Evolutionary conservation across 2,888 invertebrate genomes (phyloP).

Genomic region (Monoplex corrugatus): DNA sequence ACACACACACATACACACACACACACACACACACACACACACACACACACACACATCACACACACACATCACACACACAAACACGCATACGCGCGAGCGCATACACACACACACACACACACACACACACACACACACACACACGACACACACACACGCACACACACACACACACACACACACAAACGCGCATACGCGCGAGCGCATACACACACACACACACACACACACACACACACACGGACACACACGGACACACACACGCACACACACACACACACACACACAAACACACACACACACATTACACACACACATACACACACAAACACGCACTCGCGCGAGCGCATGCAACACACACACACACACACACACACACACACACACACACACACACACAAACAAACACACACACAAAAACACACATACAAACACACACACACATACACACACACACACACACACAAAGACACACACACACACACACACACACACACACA

Average conservation of each 20-base stretch:
- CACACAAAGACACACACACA: background rate
- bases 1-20: conserved; percentile 24
- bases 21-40: conserved; percentile 17
- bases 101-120: background rate
- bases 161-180: conserved; percentile 17
- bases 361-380: background rate
- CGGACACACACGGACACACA: too few relatives aligned
- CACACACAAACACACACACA: too few relatives aligned
- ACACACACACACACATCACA: background rate
- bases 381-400: background rate
- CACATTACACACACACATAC: too few relatives aligned
- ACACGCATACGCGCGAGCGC: background rate
- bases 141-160: conserved; percentile 9
- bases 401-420: background rate
- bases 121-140: background rate
- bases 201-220: too few relatives aligned
- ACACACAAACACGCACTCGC: too few relatives aligned
- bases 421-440: background rate
- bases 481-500: background rate
- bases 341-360: background rate
- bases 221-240: too few relatives aligned
- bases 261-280: too few relatives aligned
- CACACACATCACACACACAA: too few relatives aligned
- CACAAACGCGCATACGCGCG: background rate
- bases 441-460: background rate